Conservation (phyloP, 2,113 vertebrate genomes). For the Stictonetta naevosa region DNA sequence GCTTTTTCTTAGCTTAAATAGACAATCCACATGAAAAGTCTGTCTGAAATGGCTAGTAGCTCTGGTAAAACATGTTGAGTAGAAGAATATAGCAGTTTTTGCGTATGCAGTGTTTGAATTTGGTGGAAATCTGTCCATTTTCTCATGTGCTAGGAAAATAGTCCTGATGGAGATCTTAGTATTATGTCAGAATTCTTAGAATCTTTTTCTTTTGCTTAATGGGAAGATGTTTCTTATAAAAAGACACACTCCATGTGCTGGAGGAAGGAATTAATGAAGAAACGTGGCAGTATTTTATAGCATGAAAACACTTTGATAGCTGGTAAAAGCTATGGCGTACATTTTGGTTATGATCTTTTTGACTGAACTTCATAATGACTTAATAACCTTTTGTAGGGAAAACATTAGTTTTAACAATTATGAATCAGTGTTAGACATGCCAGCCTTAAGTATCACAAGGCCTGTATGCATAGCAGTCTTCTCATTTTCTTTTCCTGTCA, state of each 20-base stretch:
- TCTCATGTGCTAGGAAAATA: neutral
- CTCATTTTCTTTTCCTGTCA: neutral
- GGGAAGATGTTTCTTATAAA: neutral
- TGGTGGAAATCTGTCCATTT: neutral
- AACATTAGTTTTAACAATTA: neutral
- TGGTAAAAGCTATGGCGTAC: neutral
- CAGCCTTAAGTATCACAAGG: neutral
- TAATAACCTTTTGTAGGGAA: neutral
- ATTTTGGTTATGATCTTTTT: neutral
- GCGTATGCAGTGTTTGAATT: neutral
- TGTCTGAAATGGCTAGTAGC: neutral
- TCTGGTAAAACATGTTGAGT: neutral
- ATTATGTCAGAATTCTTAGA: neutral
- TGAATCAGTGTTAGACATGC: neutral
- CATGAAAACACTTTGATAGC: neutral
- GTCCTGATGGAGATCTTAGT: neutral
- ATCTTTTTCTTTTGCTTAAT: neutral
- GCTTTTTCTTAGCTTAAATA: neutral
- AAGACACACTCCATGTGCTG: accelerated
- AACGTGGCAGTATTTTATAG: neutral
- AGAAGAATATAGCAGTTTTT: neutral
- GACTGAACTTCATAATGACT: neutral
- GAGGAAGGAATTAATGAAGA: neutral
- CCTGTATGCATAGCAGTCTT: neutral
- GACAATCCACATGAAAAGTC: neutral